A percentile compares a stretch with the other conserved stretches of the same genome.
Conservation (phyloP, 2,888 invertebrate genomes). For the Caradrina kadenii region DNA sequence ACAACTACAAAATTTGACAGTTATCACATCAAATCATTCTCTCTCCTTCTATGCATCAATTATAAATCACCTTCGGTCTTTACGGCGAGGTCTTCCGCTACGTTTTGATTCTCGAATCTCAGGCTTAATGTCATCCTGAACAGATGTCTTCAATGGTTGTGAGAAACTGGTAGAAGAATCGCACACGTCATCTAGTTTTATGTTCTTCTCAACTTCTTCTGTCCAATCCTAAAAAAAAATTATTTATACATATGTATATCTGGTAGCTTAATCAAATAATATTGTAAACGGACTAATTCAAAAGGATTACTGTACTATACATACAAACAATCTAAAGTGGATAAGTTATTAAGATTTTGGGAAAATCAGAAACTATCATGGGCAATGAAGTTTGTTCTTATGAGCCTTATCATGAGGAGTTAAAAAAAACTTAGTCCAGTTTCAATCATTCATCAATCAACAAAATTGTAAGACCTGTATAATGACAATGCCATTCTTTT, state of each 20-base stretch:
- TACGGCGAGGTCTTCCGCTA: constrained; percentile 80
- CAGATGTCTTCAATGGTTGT: constrained; percentile 74
- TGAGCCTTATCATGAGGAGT: too few relatives aligned
- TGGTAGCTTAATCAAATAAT: not conserved
- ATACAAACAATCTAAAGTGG: too few relatives aligned
- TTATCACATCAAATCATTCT: not conserved
- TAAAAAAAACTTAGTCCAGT: too few relatives aligned
- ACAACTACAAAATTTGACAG: not conserved
- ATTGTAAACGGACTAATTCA: not conserved
- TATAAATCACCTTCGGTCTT: constrained; percentile 81
- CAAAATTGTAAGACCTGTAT: too few relatives aligned
- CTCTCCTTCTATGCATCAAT: not conserved
- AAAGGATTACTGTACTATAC: not conserved
- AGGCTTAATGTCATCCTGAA: constrained; percentile 78
- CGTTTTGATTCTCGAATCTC: constrained; percentile 81
- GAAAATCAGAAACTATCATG: too few relatives aligned
- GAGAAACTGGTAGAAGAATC: constrained; percentile 83
- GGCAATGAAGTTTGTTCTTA: too few relatives aligned
- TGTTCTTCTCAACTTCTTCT: constrained; percentile 88
- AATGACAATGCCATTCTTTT: too few relatives aligned
- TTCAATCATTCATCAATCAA: too few relatives aligned
- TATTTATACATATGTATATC: not conserved
- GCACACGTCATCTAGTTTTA: constrained; percentile 83
- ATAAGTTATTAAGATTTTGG: too few relatives aligned
- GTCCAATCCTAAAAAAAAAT: constrained; percentile 84